Conservation (phyloP, 2,888 invertebrate species). For the Tuta absoluta region DNA sequence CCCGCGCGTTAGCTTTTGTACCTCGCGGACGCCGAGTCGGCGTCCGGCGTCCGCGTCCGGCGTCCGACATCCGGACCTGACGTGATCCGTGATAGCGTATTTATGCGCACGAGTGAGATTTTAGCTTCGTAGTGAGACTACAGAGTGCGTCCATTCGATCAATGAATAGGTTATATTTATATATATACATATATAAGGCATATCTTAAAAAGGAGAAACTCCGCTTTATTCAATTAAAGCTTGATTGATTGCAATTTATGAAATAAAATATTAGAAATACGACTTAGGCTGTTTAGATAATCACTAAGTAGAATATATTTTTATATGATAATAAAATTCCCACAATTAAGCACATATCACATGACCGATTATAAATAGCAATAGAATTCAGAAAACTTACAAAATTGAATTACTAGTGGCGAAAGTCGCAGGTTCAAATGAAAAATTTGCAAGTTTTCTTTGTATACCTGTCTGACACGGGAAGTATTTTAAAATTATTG, state of each 20-base stretch:
- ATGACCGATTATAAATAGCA: not conserved
- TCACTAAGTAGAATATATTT: not conserved
- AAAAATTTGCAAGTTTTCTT: too few species aligned
- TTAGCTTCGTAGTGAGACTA: not conserved
- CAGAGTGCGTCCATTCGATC: not conserved
- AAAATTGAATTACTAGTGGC: too few species aligned
- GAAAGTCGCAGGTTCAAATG: too few species aligned
- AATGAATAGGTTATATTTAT: not conserved
- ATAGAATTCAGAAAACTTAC: too few species aligned
- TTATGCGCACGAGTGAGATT: slow-evolving; percentile 8
- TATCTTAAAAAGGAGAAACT: not conserved
- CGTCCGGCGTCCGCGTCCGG: too few species aligned
- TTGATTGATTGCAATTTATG: not conserved
- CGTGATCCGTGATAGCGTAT: not conserved
- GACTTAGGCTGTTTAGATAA: not conserved
- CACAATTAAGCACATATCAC: slow-evolving; percentile 8
- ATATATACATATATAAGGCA: not conserved
- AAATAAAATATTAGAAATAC: not conserved
- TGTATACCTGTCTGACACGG: too few species aligned
- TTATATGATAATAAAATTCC: not conserved
- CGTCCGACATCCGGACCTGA: too few species aligned
- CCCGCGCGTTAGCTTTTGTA: slow-evolving; percentile 8
- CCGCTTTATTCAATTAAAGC: not conserved
- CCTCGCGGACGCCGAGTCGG: not conserved
- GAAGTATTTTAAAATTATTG: too few species aligned